Conservation (phyloP, 2,113 vertebrate genomes). For the Sapayoa aenigma region DNA sequence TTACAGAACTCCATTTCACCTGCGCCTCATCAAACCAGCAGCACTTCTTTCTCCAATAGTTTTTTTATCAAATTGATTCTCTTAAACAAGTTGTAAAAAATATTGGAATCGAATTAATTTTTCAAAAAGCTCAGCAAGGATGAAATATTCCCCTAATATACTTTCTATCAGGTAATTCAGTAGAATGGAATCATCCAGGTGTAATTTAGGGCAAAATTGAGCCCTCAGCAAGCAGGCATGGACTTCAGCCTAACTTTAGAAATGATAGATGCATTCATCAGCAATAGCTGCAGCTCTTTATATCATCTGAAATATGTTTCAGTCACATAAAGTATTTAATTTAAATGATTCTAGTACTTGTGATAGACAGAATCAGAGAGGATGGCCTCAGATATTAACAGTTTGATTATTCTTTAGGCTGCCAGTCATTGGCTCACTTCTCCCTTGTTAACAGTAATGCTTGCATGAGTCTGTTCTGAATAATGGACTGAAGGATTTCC, state of each 20-base stretch:
- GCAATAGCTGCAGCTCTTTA: neutral
- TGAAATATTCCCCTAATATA: neutral
- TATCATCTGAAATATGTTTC: neutral
- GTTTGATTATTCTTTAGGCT: slow-evolving; percentile 10
- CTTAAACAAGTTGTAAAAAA: neutral
- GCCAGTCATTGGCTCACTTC: slow-evolving; percentile 28
- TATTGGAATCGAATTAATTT: neutral
- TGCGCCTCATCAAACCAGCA: neutral
- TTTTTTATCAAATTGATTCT: neutral
- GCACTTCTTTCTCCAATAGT: neutral
- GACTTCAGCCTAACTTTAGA: neutral
- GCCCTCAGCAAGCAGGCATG: neutral
- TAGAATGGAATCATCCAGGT: neutral
- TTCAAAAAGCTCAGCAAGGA: neutral
- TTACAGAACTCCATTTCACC: neutral
- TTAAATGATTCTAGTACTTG: neutral
- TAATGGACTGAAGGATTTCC: neutral
- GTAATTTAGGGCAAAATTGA: neutral
- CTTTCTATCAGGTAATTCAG: neutral
- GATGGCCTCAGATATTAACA: slow-evolving; percentile 24
- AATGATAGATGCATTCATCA: neutral
- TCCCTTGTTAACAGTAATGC: slow-evolving; percentile 17
- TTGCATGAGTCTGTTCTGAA: neutral
- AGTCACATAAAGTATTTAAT: neutral
- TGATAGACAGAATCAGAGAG: neutral